Percentiles rank a stretch among this genome's conserved stretches.
Conservation (phyloP, 2,797 vertebrate genomes). For the Remorina albescens region DNA sequence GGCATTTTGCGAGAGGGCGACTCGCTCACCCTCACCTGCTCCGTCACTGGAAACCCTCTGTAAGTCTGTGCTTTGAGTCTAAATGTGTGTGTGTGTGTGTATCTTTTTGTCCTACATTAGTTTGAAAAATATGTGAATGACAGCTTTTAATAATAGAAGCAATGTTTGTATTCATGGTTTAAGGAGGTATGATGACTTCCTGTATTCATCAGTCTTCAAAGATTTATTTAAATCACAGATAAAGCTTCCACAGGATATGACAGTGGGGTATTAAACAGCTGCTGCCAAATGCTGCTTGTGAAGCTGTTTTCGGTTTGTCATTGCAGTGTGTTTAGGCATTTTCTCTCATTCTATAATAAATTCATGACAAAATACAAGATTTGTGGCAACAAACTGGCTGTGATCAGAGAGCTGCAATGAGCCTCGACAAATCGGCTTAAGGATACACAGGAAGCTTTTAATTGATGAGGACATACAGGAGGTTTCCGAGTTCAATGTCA, state of each 20-base stretch:
- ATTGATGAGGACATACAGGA: slow-evolving; percentile 32
- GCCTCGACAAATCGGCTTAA: slow-evolving; percentile 47
- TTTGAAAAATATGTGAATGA: neutral
- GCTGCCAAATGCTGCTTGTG: slow-evolving; percentile 18
- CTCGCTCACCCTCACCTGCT: slow-evolving; percentile 89
- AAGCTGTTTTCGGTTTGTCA: neutral
- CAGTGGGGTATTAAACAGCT: slow-evolving; percentile 9
- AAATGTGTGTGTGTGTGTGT: slow-evolving; percentile 28
- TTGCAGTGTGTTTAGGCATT: neutral
- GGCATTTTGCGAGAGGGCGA: slow-evolving; percentile 93
- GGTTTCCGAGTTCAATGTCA: slow-evolving; percentile 46
- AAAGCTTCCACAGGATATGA: neutral
- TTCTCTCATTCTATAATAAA: slow-evolving; percentile 22
- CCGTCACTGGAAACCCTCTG: slow-evolving; percentile 91
- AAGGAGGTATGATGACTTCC: neutral
- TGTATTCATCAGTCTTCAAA: neutral
- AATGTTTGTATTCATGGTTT: neutral
- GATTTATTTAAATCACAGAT: neutral
- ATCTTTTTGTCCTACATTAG: slow-evolving; percentile 11
- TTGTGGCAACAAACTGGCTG: slow-evolving; percentile 31
- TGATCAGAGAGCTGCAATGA: slow-evolving; percentile 18
- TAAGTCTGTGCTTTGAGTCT: slow-evolving; percentile 86
- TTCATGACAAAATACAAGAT: slow-evolving; percentile 47
- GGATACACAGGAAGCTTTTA: slow-evolving; percentile 18
- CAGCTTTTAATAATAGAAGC: neutral